These are phyloP conservation scores for Rhinopomastus cyanomelas DNA, from an alignment of 2,113 vertebrate genomes.

Conservation along the genomic window DNA sequence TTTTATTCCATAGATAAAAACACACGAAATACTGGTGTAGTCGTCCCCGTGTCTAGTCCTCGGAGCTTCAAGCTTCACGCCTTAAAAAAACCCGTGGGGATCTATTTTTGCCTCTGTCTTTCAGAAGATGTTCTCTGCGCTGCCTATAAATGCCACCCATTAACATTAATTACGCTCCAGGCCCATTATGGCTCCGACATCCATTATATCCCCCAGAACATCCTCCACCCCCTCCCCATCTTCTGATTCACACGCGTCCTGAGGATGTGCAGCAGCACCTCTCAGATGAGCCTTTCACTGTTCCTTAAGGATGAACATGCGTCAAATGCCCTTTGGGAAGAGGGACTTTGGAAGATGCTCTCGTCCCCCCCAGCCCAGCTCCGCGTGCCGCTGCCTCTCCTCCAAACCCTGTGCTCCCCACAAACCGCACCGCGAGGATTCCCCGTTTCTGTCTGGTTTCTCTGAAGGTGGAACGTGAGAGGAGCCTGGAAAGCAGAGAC, in stretches of 20 bases:
- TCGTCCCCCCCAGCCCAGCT: neutral
- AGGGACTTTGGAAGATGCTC: neutral
- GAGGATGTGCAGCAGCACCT: neutral
- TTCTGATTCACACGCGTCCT: neutral
- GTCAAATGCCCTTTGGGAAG: neutral
- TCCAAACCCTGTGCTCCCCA: neutral
- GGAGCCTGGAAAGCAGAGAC: neutral
- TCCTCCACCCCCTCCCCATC: neutral
- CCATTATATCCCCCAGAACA: neutral
- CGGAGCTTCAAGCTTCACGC: neutral
- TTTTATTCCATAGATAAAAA: neutral
- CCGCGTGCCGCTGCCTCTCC: neutral
- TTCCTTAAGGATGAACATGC: neutral
- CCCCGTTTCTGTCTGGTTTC: neutral
- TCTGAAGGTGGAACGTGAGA: neutral
- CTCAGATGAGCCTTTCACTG: neutral
- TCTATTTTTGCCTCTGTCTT: constrained; percentile 22
- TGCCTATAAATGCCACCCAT: neutral
- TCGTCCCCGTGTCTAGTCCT: neutral
- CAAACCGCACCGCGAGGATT: neutral
- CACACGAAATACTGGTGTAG: neutral
- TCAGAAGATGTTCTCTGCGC: neutral
- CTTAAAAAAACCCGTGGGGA: neutral
- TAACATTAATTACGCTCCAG: neutral
- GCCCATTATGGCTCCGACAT: neutral